Base-by-base conservation (phyloP, 1,140 invertebrate genomes). In the Andricus grossulariae region DNA sequence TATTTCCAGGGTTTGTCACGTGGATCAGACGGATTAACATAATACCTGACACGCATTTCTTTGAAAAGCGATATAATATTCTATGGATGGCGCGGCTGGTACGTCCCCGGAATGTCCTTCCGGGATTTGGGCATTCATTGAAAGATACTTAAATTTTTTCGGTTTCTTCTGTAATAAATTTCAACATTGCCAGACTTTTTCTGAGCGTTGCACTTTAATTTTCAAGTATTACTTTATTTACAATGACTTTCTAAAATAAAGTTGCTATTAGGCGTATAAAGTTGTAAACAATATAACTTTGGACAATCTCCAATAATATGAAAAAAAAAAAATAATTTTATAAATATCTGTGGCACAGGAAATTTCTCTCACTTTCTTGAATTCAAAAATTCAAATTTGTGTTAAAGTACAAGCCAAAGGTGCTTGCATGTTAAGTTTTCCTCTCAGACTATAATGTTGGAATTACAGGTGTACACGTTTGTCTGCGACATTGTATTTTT, bases 11-110 rank as follows among this genome's bases (percentile, higher is more conserved):
- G 39, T 45, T 45, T 11, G 39, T 45, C 10, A 45, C 39, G 39
- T 45, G 39, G 39, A 45, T 45, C 39, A 11, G 6, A 45, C 10
- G 21, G 60, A 66, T 39, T 32, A 66, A 39, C 21, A 32, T 39
- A 39, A 39, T 39, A 32, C 15, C 13, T 32, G 18, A 19, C 60
- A 66, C 13, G 16, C 8, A 66, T 39, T 66, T 66, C 60, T 66
- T 66, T 66, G 25, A 66, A 66, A 66, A 66, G 15, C 25, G n/a
- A 66, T 39, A 8, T 39, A 39, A 21, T 60, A 60, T 60, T 60
- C 57, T 32, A 60, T 32, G 21, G 32, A 32, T 16, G 21, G 21
- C 60, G 16, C 32, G 60, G 15, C 60, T 16, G 60, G 60, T 66
- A 66, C 32, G 16, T n/a, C n/a, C 60, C 32, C 25, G 39, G 25